Conservation (phyloP, 2,113 vertebrate species). For the Scophthalmus maximus region DNA sequence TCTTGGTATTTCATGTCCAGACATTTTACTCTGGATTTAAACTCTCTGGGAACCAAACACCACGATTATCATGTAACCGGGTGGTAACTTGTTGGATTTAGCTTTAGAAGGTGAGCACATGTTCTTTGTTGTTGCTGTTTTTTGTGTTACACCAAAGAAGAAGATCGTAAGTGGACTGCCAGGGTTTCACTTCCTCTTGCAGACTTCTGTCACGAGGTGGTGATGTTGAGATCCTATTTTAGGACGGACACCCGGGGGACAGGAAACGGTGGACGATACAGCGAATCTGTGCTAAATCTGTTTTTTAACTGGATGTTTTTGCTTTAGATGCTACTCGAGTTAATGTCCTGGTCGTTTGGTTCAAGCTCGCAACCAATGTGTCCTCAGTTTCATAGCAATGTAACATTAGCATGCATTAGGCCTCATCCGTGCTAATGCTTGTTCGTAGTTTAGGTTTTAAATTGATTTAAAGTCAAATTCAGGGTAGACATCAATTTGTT, state of each 20-base stretch:
- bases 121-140: too few species aligned
- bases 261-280: neutral
- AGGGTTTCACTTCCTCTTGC: neutral
- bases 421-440: neutral
- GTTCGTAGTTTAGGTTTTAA: neutral
- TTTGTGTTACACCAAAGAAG: too few species aligned
- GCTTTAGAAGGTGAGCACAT: too few species aligned
- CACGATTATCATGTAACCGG: too few species aligned
- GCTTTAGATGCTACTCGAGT: neutral
- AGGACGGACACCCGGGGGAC: neutral
- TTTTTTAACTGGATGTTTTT: neutral
- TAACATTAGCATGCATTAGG: neutral
- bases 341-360: neutral
- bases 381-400: neutral
- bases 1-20: too few species aligned
- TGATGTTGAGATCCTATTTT: neutral
- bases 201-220: neutral
- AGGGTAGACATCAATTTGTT: neutral
- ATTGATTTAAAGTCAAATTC: neutral
- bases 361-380: neutral
- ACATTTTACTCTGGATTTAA: too few species aligned
- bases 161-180: neutral
- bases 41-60: too few species aligned
- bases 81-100: too few species aligned
- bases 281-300: neutral